Evolutionary conservation across 30 jellyfish, hydroid and myxozoan genomes (phyloP).

Genomic region (Aurelia aurita): DNA sequence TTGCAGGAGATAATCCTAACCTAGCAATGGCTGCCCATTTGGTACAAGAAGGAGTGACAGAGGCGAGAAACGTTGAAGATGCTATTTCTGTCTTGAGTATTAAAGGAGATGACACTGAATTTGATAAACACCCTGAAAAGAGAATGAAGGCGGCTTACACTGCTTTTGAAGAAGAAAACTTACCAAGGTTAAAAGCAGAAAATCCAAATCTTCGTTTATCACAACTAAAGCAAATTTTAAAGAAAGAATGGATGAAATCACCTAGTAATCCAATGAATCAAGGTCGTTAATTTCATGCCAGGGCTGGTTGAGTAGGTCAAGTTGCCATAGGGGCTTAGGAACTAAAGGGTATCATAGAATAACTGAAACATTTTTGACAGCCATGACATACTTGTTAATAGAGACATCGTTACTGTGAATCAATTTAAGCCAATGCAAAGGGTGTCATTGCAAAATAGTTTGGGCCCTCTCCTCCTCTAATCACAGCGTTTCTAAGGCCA

Average conservation of each 20-base stretch:
- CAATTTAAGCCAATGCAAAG: too few species aligned
- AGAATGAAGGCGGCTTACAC: conserved; percentile 92
- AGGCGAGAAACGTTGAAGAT: conserved; percentile 86
- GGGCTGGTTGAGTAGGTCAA: too few species aligned
- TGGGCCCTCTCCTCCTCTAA: too few species aligned
- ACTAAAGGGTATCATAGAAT: too few species aligned
- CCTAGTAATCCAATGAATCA: conserved; percentile 92
- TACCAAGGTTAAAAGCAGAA: conserved; percentile 84
- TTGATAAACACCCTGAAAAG: conserved; percentile 88
- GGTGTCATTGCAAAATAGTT: too few species aligned
- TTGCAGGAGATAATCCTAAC: conserved; percentile 87
- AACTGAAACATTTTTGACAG: too few species aligned
- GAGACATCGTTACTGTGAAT: too few species aligned
- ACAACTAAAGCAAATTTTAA: conserved; percentile 74
- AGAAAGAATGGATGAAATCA: conserved; percentile 93
- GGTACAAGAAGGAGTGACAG: conserved; percentile 81
- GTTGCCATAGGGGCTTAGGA: too few species aligned
- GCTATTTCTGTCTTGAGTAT: conserved; percentile 81
- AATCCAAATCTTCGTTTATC: conserved; percentile 82
- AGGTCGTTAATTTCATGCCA: background rate
- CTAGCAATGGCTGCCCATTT: conserved; percentile 77
- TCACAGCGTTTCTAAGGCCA: too few species aligned
- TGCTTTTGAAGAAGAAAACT: conserved; percentile 80
- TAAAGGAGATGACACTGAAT: conserved; percentile 20
- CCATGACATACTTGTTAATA: too few species aligned